Evolutionary conservation across 2,113 vertebrate genomes (phyloP).

Genomic region (Urocynchramus pylzowi): DNA sequence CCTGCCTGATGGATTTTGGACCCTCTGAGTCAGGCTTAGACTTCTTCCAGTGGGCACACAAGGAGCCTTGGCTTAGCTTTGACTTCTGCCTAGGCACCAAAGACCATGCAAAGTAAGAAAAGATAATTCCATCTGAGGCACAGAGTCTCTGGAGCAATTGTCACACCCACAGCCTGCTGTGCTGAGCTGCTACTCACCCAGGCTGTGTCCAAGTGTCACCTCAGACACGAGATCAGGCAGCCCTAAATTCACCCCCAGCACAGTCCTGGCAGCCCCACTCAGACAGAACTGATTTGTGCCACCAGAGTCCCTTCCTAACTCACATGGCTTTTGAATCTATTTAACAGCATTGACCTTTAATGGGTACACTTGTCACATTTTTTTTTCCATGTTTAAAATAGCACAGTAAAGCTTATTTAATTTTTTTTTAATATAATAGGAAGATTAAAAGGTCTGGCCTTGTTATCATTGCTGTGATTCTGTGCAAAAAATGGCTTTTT

Average conservation of each 20-base stretch:
- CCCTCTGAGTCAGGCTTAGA: neutral
- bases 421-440: neutral
- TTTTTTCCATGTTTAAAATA: neutral
- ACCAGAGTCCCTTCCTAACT: rapidly evolving
- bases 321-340: neutral
- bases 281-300: neutral
- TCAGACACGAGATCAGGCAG: neutral
- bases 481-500: neutral
- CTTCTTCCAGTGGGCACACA: neutral
- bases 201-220: neutral
- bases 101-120: neutral
- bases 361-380: neutral
- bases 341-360: neutral
- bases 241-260: neutral
- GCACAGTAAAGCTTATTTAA: neutral
- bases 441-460: neutral
- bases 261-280: neutral
- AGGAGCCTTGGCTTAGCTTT: neutral
- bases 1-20: slow-evolving; percentile 45
- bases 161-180: neutral
- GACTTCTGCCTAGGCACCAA: neutral
- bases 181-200: neutral
- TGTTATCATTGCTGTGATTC: neutral
- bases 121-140: neutral
- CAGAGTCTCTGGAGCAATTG: neutral